phyloP scores from a whole-genome alignment of 2,888 invertebrate genomes.

The Ophraella communa region DNA sequence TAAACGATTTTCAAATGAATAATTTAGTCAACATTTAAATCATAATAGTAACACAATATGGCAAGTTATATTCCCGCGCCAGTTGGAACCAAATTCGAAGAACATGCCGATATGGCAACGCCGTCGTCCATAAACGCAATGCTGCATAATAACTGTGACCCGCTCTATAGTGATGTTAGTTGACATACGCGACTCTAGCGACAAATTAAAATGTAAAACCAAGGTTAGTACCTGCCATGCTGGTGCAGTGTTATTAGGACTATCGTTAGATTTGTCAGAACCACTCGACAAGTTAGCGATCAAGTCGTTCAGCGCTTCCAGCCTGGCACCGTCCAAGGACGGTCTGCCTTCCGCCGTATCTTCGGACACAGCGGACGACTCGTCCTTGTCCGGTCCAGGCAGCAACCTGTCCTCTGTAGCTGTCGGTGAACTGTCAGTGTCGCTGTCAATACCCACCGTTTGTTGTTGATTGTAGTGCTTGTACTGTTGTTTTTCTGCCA shows the following conservation, averaged over 20 bases:
- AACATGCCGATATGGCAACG: too few species aligned
- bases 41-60: too few species aligned
- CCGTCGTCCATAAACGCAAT: too few species aligned
- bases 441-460: conserved; percentile 59
- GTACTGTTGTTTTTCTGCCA: conserved; percentile 52
- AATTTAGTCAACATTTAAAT: too few species aligned
- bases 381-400: background rate
- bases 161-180: too few species aligned
- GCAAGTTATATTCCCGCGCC: too few species aligned
- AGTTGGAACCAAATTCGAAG: too few species aligned
- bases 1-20: too few species aligned
- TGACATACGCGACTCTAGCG: background rate
- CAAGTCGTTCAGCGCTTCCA: conserved; percentile 59
- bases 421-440: conserved; percentile 38
- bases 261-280: conserved; percentile 58
- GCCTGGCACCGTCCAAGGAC: conserved; percentile 43
- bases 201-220: conserved; percentile 34
- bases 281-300: conserved; percentile 60
- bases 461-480: conserved; percentile 41
- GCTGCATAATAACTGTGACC: too few species aligned
- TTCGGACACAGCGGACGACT: background rate
- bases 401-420: background rate
- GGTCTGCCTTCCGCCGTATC: background rate
- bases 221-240: conserved; percentile 60
- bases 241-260: conserved; percentile 56